phyloP scores from a whole-genome alignment of 2,888 invertebrate genomes.

The Ophion ventricosus region DNA sequence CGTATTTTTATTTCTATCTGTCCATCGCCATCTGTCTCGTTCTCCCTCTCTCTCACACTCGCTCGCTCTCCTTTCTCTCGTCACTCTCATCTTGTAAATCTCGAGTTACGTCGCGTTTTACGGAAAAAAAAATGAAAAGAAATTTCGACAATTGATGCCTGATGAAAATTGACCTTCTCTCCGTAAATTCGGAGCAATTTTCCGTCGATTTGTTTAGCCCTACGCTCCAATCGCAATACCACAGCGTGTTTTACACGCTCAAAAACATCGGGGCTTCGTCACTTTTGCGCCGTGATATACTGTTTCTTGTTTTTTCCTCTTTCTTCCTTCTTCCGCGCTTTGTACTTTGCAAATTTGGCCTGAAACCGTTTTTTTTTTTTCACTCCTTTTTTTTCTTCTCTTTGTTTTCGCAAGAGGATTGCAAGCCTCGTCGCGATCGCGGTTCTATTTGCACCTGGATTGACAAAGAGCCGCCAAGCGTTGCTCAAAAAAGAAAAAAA shows the following conservation, averaged over 20 bases:
- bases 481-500: slow-evolving; percentile 33
- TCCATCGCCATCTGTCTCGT: slow-evolving; percentile 16
- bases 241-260: slow-evolving; percentile 18
- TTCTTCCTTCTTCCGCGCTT: slow-evolving; percentile 3
- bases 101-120: slow-evolving; percentile 55
- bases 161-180: slow-evolving; percentile 26
- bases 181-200: neutral
- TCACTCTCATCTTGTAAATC: slow-evolving; percentile 16
- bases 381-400: slow-evolving; percentile 49
- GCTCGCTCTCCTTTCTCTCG: slow-evolving; percentile 7
- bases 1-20: slow-evolving; percentile 54
- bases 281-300: slow-evolving; percentile 6
- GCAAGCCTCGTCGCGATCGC: slow-evolving; percentile 23
- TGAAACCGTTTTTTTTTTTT: slow-evolving; percentile 43
- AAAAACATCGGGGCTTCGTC: slow-evolving; percentile 38
- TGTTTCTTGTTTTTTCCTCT: neutral
- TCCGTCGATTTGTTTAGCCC: slow-evolving; percentile 32
- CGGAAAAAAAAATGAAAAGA: neutral
- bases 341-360: slow-evolving; percentile 31
- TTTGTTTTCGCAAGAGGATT: slow-evolving; percentile 7
- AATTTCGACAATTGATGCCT: slow-evolving; percentile 10
- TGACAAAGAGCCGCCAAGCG: slow-evolving; percentile 42
- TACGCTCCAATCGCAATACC: slow-evolving; percentile 20
- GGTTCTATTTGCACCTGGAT: slow-evolving; percentile 34
- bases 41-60: slow-evolving; percentile 14